Conservation (phyloP, 2,797 vertebrate species). For the Nyctibius grandis region DNA sequence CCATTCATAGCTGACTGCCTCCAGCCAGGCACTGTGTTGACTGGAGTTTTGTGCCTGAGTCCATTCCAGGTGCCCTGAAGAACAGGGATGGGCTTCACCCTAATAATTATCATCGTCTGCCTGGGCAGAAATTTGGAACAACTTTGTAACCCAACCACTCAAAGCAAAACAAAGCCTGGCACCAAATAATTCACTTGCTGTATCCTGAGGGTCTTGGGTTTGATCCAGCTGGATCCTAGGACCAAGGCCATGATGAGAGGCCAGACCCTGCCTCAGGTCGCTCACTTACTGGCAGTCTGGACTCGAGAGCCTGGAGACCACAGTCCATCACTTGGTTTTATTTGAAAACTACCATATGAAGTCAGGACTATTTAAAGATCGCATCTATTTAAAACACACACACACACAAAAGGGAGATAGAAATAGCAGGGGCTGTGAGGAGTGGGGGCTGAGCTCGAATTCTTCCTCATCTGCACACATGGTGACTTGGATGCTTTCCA, state of each 20-base stretch:
- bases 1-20: fast-evolving
- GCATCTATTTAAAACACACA: slow-evolving; percentile 3
- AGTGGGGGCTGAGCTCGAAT: not conserved
- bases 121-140: not conserved
- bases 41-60: not conserved
- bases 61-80: not conserved
- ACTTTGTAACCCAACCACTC: not conserved
- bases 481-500: not conserved
- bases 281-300: not conserved
- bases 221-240: not conserved
- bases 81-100: not conserved
- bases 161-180: not conserved
- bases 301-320: not conserved
- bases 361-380: slow-evolving; percentile 9
- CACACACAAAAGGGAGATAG: not conserved
- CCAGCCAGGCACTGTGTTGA: not conserved
- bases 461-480: not conserved
- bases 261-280: not conserved
- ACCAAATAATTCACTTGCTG: not conserved
- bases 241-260: not conserved
- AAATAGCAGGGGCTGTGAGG: not conserved
- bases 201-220: not conserved
- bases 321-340: not conserved
- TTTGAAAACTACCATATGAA: not conserved
- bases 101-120: not conserved